phyloP scores from a whole-genome alignment of 2,797 vertebrate species.

The Sebastes iracundus region DNA sequence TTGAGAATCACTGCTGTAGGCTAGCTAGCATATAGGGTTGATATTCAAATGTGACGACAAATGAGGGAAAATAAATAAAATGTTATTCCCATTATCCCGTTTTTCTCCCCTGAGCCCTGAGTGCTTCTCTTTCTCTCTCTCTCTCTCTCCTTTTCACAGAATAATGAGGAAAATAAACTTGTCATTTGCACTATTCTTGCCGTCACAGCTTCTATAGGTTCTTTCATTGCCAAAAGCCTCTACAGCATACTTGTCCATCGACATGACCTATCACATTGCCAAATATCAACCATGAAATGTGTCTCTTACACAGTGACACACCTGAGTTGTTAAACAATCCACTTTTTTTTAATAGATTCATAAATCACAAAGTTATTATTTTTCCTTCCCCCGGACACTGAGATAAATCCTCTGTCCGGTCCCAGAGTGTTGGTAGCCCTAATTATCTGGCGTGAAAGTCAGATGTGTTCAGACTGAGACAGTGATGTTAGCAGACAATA shows the following conservation, averaged over 20 bases:
- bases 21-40: neutral
- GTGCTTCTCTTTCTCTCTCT: neutral
- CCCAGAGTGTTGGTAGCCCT: conserved; percentile 14
- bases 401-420: neutral
- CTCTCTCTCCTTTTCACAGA: neutral
- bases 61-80: neutral
- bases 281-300: neutral
- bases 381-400: neutral
- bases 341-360: neutral
- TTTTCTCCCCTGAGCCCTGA: neutral
- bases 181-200: neutral
- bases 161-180: neutral
- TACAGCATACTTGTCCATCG: neutral
- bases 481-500: conserved; percentile 4
- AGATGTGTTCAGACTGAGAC: conserved; percentile 6
- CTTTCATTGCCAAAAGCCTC: neutral
- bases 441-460: conserved; percentile 24
- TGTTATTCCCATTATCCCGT: neutral
- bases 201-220: neutral
- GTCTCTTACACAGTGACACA: neutral
- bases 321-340: neutral
- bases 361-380: neutral
- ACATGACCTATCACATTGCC: neutral
- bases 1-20: neutral
- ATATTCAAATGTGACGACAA: neutral